Evolutionary conservation across 2,797 vertebrate genomes (phyloP).

Genomic region (Eidolon dupreanum): DNA sequence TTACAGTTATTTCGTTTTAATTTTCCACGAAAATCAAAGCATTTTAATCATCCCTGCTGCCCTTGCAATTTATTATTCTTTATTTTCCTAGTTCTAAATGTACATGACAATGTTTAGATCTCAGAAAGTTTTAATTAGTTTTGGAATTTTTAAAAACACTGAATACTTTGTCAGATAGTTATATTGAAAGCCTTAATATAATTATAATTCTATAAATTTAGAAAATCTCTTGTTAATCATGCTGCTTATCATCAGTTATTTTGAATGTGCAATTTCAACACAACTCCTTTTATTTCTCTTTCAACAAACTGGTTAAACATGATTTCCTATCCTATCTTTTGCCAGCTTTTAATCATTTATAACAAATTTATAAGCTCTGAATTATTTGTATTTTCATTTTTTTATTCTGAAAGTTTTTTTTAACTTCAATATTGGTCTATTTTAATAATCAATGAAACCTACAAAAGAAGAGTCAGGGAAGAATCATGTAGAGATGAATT

Average conservation of each 20-base stretch:
- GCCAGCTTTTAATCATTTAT: not conserved
- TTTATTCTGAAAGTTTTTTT: not conserved
- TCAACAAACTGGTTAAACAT: not conserved
- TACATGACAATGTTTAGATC: not conserved
- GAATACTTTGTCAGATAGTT: slow-evolving; percentile 42
- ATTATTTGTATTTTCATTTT: not conserved
- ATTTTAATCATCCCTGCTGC: not conserved
- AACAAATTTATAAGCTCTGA: not conserved
- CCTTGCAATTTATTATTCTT: slow-evolving; percentile 20
- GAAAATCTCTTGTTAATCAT: not conserved
- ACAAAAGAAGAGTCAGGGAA: not conserved
- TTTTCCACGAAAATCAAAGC: not conserved
- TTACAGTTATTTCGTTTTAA: slow-evolving; percentile 17
- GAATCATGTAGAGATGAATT: not conserved
- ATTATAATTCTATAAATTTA: slow-evolving; percentile 43
- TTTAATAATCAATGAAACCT: not conserved
- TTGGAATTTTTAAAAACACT: slow-evolving; percentile 41
- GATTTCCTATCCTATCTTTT: not conserved
- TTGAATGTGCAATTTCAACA: not conserved
- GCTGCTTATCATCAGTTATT: not conserved
- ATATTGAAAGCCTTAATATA: slow-evolving; percentile 1
- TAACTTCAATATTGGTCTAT: not conserved
- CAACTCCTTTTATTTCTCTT: not conserved
- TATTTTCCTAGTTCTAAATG: not conserved
- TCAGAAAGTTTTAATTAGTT: slow-evolving; percentile 38